Evolutionary conservation across 2,888 invertebrate genomes (phyloP).

Genomic region (Stenolophus ochropezus): DNA sequence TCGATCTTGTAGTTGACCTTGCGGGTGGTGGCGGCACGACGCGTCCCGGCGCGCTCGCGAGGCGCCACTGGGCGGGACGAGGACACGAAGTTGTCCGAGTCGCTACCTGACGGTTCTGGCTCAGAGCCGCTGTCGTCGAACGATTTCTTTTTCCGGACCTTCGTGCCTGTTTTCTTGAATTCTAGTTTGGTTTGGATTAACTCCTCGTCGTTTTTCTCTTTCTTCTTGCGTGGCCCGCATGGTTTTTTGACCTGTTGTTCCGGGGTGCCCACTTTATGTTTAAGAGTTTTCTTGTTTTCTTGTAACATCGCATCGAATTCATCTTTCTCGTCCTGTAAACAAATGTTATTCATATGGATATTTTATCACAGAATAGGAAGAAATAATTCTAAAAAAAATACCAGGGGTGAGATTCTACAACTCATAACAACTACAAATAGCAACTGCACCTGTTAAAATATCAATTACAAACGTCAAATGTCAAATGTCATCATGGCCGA

Average conservation of each 20-base stretch:
- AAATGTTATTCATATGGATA: neutral
- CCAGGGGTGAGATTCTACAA: too few species aligned
- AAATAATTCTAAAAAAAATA: too few species aligned
- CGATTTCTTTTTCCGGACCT: constrained; percentile 69
- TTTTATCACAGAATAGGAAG: too few species aligned
- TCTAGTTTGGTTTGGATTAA: constrained; percentile 84
- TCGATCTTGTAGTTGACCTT: constrained; percentile 67
- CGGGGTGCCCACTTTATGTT: constrained; percentile 75
- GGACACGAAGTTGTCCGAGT: neutral
- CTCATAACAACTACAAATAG: too few species aligned
- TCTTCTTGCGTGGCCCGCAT: constrained; percentile 71
- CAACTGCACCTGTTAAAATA: too few species aligned
- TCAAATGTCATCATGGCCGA: too few species aligned
- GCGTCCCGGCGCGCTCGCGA: constrained; percentile 70
- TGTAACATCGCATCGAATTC: constrained; percentile 80
- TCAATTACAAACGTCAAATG: too few species aligned
- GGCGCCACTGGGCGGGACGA: neutral
- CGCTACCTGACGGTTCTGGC: constrained; percentile 65
- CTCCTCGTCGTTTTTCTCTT: constrained; percentile 74
- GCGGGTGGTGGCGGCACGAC: constrained; percentile 73
- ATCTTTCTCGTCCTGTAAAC: constrained; percentile 75
- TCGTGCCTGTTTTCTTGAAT: constrained; percentile 77
- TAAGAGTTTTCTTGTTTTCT: constrained; percentile 74
- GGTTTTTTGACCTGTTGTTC: constrained; percentile 71
- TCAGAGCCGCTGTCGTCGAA: constrained; percentile 62